Base-by-base conservation (phyloP, 1,140 invertebrate species). In the Psix sp. region DNA sequence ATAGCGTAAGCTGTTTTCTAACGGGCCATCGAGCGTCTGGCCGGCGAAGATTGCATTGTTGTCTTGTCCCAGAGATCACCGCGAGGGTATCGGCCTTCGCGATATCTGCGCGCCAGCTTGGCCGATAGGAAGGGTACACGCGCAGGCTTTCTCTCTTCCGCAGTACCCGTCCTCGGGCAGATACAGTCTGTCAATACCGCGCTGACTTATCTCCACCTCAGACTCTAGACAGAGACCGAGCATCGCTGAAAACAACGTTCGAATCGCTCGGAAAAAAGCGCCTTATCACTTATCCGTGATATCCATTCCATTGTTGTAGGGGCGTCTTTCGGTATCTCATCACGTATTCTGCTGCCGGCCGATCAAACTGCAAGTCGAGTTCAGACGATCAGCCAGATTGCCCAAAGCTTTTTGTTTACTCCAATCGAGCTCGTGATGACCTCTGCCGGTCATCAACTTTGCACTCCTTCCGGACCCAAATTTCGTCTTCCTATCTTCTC, bases 1-100 rank as follows among this genome's bases (percentile, higher is more conserved):
- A 76, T 76, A 72, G 62, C 36, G 65, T 43, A 20, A 59, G 40
- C 15, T 74, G 73, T 75, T 75, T 77, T 77, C 72, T 71, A 71
- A 67, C 40, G 59, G 54, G 63, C 74, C 72, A 80, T 82, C 74
- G 76, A 51, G 51, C 56, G 78, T 40, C 74, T 79, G 75, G 52
- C 42, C 26, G 54, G 59, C 51, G 76, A 72, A 76, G 84, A 86
- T 85, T 85, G 82, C 81, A 87, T 86, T 87, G 85, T 87, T 86
- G 85, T 86, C 85, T 86, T 86, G 85, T 87, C 84, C 84, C 75
- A 84, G 82, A 85, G 85, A 85, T 85, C 84, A 86, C 78, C 71
- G 77, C 68, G 84, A 85, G 84, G 84, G 82, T 86, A 86, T 86
- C 83, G 78, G 84, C 79, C 82, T 77, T 77, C 75, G 48, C 56